Evolutionary conservation across 2,113 vertebrate species (phyloP).

Genomic region (Burhinus bistriatus): DNA sequence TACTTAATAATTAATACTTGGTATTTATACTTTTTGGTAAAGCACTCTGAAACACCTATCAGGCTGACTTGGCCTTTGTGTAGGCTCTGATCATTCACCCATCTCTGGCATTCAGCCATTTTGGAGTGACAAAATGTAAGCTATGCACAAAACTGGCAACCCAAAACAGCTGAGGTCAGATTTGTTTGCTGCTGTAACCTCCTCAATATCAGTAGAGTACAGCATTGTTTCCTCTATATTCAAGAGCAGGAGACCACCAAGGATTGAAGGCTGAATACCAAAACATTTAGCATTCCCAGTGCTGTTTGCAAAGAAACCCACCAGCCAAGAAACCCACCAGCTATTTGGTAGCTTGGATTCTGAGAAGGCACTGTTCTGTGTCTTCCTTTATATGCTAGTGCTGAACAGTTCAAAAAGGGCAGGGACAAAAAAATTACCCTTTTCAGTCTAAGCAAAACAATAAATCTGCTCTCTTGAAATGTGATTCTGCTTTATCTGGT

Average conservation of each 20-base stretch:
- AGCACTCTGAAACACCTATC: neutral
- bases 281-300: neutral
- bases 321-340: neutral
- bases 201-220: neutral
- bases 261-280: neutral
- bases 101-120: neutral
- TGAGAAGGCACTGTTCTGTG: neutral
- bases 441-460: neutral
- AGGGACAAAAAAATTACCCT: neutral
- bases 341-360: neutral
- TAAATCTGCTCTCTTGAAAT: neutral
- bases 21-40: neutral
- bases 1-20: neutral
- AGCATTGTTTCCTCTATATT: neutral
- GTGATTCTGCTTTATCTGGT: neutral
- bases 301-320: neutral
- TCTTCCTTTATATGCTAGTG: neutral
- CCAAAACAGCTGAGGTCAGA: neutral
- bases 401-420: neutral
- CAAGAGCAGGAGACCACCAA: neutral
- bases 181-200: neutral
- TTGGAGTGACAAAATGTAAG: neutral
- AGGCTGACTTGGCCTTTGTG: neutral
- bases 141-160: neutral
- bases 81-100: neutral